These are phyloP conservation scores for Phylloscopus whistleri DNA, from an alignment of 2,113 vertebrate species.

Conservation along the genomic window DNA sequence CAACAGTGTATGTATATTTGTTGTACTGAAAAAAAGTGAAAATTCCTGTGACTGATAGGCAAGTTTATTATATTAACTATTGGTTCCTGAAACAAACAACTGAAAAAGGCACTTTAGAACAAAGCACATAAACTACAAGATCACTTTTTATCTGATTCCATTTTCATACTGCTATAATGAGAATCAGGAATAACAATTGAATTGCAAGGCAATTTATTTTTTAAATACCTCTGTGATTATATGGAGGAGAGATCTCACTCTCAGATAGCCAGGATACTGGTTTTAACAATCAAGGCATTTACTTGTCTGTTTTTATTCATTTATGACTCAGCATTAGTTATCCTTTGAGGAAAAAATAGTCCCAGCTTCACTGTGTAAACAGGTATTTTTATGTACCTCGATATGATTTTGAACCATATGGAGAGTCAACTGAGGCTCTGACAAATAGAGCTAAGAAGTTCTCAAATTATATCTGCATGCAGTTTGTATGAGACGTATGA, in stretches of 20 bases:
- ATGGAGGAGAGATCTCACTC: background rate
- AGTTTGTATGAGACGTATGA: background rate
- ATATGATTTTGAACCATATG: background rate
- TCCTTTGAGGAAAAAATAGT: background rate
- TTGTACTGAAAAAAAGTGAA: background rate
- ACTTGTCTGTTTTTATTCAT: background rate
- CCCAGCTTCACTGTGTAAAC: background rate
- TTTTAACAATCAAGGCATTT: background rate
- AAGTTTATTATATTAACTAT: background rate
- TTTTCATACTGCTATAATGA: background rate
- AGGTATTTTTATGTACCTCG: fast-evolving
- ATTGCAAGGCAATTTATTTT: background rate
- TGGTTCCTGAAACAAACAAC: background rate
- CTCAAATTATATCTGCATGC: background rate
- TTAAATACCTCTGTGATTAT: background rate
- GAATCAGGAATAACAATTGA: background rate
- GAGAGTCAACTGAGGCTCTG: background rate
- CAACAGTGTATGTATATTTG: background rate
- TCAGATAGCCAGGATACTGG: background rate
- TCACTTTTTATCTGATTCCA: background rate
- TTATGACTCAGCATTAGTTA: background rate
- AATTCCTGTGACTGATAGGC: background rate
- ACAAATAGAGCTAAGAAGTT: background rate
- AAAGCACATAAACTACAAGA: background rate
- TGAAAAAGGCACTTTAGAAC: background rate